Evolutionary conservation across 2,797 vertebrate genomes (phyloP).

Genomic region (Acrossocheilus wenchowensis): DNA sequence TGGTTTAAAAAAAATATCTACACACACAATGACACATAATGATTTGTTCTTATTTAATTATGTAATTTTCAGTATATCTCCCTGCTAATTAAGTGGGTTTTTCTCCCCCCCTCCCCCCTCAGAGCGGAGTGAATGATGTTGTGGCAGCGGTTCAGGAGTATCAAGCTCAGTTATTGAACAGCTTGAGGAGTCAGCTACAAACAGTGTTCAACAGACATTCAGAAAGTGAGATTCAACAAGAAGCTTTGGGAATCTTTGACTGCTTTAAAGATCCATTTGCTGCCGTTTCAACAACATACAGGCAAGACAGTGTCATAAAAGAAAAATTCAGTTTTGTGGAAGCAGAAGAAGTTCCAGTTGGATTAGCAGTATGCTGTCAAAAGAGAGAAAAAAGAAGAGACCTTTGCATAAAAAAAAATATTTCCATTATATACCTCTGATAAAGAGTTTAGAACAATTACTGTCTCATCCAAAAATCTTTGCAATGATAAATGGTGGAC

Average conservation of each 20-base stretch:
- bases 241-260: constrained; percentile 29
- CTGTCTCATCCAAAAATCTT: constrained; percentile 55
- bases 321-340: constrained; percentile 54
- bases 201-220: constrained; percentile 47
- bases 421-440: constrained; percentile 58
- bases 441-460: constrained; percentile 62
- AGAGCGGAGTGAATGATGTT: constrained; percentile 52
- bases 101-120: not conserved
- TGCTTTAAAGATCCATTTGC: constrained; percentile 44
- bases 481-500: constrained; percentile 45
- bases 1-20: no score
- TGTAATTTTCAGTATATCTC: not conserved
- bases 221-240: constrained; percentile 55
- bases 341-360: constrained; percentile 48
- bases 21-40: not conserved
- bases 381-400: constrained; percentile 30
- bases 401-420: constrained; percentile 42
- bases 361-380: constrained; percentile 17
- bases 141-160: constrained; percentile 56
- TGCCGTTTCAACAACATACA: constrained; percentile 54
- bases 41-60: not conserved
- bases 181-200: constrained; percentile 45
- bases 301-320: constrained; percentile 53
- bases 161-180: constrained; percentile 48
- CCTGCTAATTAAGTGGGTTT: not conserved